These are phyloP conservation scores for Cinclus cinclus DNA, from an alignment of 2,113 vertebrate genomes.

Conservation along the genomic window DNA sequence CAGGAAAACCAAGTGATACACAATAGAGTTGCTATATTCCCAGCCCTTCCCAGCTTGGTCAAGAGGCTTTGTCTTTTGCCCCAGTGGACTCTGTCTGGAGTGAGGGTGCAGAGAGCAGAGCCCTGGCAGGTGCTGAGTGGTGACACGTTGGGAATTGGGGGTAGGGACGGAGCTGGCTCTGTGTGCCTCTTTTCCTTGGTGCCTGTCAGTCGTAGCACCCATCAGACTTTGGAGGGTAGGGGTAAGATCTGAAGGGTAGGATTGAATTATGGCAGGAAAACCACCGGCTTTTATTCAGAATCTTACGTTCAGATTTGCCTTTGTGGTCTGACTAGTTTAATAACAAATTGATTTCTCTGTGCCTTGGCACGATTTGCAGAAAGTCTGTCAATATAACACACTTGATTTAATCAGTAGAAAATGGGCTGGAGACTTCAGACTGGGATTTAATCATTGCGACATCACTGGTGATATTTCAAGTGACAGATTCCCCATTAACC, in stretches of 20 bases:
- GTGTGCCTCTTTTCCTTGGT: background rate
- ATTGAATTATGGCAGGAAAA: background rate
- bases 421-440: background rate
- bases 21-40: background rate
- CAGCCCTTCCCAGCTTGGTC: background rate
- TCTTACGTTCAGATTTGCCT: background rate
- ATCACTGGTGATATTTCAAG: background rate
- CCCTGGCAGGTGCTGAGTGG: background rate
- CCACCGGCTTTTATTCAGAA: background rate
- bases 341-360: background rate
- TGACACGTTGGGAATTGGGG: rapidly evolving
- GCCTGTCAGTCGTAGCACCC: background rate
- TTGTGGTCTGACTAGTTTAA: background rate
- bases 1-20: background rate
- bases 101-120: background rate
- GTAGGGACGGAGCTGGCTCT: background rate
- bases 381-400: background rate
- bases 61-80: background rate
- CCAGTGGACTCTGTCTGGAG: background rate
- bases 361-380: background rate
- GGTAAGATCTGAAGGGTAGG: background rate
- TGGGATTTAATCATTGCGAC: background rate
- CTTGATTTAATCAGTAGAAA: constrained; percentile 25
- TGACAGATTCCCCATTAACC: constrained; percentile 29
- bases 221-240: background rate